These are phyloP conservation scores for Microtus oregoni DNA, from an alignment of 2,113 vertebrate genomes.

Conservation along the genomic window DNA sequence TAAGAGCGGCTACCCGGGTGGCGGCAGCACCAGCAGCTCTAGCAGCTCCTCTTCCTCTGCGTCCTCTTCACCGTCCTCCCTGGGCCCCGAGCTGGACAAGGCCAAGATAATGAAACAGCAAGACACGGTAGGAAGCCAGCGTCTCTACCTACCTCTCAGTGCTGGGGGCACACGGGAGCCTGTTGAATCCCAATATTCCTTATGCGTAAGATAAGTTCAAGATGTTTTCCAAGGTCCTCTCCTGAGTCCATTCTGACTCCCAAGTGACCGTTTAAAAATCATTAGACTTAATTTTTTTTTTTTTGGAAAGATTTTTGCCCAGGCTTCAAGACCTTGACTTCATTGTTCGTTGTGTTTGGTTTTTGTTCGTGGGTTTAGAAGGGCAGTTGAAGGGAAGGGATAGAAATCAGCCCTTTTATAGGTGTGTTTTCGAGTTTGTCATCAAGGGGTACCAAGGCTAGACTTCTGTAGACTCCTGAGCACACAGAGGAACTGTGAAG, in stretches of 20 bases:
- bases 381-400: not conserved
- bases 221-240: too few species aligned
- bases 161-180: not conserved
- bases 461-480: not conserved
- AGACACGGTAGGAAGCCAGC: slow-evolving; percentile 89
- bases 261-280: not conserved
- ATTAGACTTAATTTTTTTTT: not conserved
- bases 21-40: slow-evolving; percentile 58
- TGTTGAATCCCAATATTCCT: too few species aligned
- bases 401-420: not conserved
- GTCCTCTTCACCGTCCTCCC: slow-evolving; percentile 81
- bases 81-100: slow-evolving; percentile 88
- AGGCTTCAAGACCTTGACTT: not conserved
- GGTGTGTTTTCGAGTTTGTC: not conserved
- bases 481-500: not conserved
- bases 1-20: slow-evolving; percentile 80
- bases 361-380: slow-evolving; percentile 13
- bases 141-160: fast-evolving
- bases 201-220: not conserved
- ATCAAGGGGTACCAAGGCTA: not conserved
- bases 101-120: slow-evolving; percentile 82
- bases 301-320: not conserved
- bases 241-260: not conserved
- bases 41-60: slow-evolving; percentile 71
- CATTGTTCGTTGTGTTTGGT: not conserved